Evolutionary conservation across 2,113 vertebrate genomes (phyloP).

Genomic region (Cololabis saira): DNA sequence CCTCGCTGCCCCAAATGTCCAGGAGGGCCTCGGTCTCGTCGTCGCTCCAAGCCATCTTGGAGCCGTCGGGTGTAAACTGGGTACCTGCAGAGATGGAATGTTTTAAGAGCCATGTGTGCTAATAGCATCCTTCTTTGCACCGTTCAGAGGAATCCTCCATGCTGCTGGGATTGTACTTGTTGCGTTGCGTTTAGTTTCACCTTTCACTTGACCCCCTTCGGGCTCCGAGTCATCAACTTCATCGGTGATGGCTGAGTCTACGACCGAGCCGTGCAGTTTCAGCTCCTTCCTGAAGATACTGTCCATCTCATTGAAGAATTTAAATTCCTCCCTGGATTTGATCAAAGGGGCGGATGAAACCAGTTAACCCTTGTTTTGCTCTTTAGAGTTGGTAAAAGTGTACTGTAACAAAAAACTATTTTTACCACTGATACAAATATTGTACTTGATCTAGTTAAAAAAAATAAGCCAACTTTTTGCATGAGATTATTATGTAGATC

Average conservation of each 20-base stretch:
- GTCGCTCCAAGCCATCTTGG: slow-evolving; percentile 75
- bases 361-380: too few relatives aligned
- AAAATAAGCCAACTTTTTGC: too few relatives aligned
- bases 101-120: too few relatives aligned
- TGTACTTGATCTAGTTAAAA: too few relatives aligned
- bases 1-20: slow-evolving; percentile 75
- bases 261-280: slow-evolving; percentile 18
- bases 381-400: too few relatives aligned
- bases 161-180: not conserved
- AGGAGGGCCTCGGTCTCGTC: slow-evolving; percentile 74
- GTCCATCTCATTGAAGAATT: slow-evolving; percentile 76
- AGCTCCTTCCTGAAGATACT: slow-evolving; percentile 66
- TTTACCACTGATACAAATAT: too few relatives aligned
- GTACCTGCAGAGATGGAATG: slow-evolving; percentile 18
- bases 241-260: slow-evolving; percentile 27
- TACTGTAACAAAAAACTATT: too few relatives aligned
- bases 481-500: too few relatives aligned
- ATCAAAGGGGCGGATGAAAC: not conserved
- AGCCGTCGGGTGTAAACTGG: slow-evolving; percentile 56
- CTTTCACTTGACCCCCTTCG: slow-evolving; percentile 49
- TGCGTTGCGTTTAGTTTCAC: slow-evolving; percentile 26
- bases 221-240: slow-evolving; percentile 46
- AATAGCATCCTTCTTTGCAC: too few relatives aligned
- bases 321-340: slow-evolving; percentile 70
- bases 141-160: too few relatives aligned